phyloP scores from a whole-genome alignment of 2,113 vertebrate genomes.

The Lepidothrix coronata region DNA sequence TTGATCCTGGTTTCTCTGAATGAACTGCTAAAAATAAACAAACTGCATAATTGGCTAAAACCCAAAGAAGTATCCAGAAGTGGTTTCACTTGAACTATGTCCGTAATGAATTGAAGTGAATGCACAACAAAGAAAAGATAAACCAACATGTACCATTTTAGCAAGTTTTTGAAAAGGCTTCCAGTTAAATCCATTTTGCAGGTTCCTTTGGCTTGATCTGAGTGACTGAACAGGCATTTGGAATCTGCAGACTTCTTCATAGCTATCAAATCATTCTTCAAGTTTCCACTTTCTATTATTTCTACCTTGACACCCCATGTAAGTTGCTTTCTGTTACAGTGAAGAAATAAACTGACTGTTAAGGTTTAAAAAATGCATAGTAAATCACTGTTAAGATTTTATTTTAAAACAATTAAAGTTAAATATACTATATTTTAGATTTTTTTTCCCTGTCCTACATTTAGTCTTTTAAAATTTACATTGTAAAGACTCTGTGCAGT shows the following conservation, averaged over 20 bases:
- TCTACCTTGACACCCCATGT: neutral
- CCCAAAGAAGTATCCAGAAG: neutral
- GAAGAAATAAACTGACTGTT: neutral
- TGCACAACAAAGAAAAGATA: neutral
- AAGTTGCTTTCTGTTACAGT: neutral
- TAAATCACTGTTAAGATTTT: neutral
- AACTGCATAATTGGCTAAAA: neutral
- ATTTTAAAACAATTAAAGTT: neutral
- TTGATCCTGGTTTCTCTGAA: neutral
- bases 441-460: neutral
- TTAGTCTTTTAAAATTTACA: neutral
- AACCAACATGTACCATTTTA: neutral
- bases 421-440: neutral
- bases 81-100: neutral
- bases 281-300: neutral
- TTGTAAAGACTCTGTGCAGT: neutral
- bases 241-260: neutral
- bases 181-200: neutral
- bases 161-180: neutral
- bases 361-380: neutral
- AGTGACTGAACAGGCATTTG: neutral
- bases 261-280: neutral
- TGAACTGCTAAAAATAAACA: neutral
- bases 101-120: neutral
- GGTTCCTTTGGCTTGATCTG: neutral